Evolutionary conservation across 2,797 vertebrate genomes (phyloP), one percentile per base, ranked within the genome.

Genomic region (Melanotaenia pygmaea): DNA sequence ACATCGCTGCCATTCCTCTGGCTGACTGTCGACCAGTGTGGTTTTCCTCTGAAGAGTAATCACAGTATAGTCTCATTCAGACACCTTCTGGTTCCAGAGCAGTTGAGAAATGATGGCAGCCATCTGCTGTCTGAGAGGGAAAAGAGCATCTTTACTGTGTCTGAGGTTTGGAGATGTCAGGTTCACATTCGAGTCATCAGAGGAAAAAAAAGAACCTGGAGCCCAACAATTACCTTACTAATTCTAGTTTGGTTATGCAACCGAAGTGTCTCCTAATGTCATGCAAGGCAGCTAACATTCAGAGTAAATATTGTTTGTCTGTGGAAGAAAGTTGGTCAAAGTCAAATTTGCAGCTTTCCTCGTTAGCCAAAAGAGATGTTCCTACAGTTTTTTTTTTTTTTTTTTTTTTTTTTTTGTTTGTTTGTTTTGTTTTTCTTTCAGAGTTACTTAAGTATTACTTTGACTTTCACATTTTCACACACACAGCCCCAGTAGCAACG

Each of bases 21-120:
- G 67, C 65, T 74, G 78, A 80, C 76, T 14, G 79, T 79, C 59
- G 24, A 56, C 82, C 77, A 22, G 59, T 51, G 80, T 88, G 91
- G 91, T 92, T 92, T 90, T 85, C 73, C 79, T 89, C 86, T 82
- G 66, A 71, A 74, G 75, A 84, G 70, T 85, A 90, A 89, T 86
- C 89, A 89, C 80, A 89, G 69, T 80, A 38, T 47, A 72, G 80
- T 38, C 83, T 88, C 71, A 64, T 79, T 82, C 81, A 88, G 76
- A 90, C 88, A 89, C 87, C 80, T 91, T 81, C 79, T 74, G 76
- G 65, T 88, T 84, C 65, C 81, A 82, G 78, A 35, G 67, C 70
- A 71, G 70, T 70, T 78, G 77, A 84, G 77, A 87, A 87, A 84
- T 77, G 66, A 84, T 79, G 73, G 77, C 70, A 74, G 58, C 67